Conservation (phyloP, 2,797 vertebrate species). For the Orientallactaga sibirica region DNA sequence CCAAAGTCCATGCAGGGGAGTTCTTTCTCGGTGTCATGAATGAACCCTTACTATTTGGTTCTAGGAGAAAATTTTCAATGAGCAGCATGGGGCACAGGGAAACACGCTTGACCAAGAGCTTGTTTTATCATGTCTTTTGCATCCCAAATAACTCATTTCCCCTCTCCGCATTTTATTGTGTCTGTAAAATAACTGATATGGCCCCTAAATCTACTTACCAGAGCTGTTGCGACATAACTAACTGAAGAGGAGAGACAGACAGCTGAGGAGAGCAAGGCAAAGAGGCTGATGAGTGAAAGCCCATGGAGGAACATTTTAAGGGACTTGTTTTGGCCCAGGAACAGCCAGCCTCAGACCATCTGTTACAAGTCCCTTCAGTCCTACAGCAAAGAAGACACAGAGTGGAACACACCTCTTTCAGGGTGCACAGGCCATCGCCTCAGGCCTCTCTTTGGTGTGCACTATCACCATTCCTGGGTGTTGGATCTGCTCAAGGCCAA, state of each 20-base stretch:
- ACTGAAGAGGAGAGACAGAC: constrained; percentile 1
- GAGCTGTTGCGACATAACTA: not conserved
- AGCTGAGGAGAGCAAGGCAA: not conserved
- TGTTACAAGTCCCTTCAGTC: not conserved
- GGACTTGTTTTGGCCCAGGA: not conserved
- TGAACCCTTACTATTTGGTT: not conserved
- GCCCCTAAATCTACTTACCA: not conserved
- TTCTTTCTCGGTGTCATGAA: not conserved
- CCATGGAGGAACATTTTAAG: constrained; percentile 7
- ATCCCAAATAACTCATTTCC: not conserved
- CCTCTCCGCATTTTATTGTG: not conserved
- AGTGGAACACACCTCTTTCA: not conserved
- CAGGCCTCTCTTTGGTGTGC: fast-evolving
- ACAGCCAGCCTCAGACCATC: not conserved
- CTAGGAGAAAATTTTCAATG: not conserved
- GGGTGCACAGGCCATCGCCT: not conserved
- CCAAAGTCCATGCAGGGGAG: not conserved
- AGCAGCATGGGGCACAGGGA: not conserved
- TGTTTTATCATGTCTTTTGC: not conserved
- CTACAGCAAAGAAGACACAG: not conserved
- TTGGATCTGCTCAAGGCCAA: not conserved
- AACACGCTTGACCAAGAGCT: not conserved
- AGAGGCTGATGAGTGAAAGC: constrained; percentile 1
- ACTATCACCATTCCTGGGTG: not conserved
- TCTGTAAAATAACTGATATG: not conserved